A percentile compares a stretch with the other conserved stretches of the same genome.
These are phyloP conservation scores for Pseudolaguvia tuberculata DNA, from an alignment of 2,113 vertebrate genomes.

Conservation along the genomic window DNA sequence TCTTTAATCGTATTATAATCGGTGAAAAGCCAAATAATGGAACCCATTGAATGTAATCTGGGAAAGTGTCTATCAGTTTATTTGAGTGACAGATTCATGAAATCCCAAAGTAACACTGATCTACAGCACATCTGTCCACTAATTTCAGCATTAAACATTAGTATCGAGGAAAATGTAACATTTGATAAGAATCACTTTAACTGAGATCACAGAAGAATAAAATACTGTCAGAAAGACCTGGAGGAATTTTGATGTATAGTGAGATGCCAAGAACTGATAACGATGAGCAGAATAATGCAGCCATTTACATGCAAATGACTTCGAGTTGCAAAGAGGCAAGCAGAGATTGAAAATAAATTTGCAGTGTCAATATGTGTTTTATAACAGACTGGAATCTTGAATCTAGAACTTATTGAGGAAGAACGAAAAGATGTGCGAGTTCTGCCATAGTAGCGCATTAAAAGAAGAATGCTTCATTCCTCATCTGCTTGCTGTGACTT, in stretches of 20 bases:
- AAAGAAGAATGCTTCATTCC: background rate
- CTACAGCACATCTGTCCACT: constrained; percentile 19
- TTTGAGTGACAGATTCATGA: background rate
- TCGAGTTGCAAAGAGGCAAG: constrained; percentile 60
- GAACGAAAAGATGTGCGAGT: constrained; percentile 14
- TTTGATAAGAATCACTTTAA: background rate
- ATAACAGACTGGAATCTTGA: constrained; percentile 61
- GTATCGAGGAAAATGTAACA: background rate
- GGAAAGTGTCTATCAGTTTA: background rate
- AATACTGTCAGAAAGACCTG: background rate
- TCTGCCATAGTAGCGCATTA: background rate
- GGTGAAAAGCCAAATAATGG: background rate
- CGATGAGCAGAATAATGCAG: constrained; percentile 56
- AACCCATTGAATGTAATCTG: background rate
- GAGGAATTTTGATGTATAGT: constrained; percentile 45
- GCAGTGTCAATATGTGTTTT: constrained; percentile 64
- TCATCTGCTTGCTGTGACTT: background rate
- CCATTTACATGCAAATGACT: constrained; percentile 69
- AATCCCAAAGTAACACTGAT: background rate
- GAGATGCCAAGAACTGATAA: constrained; percentile 51
- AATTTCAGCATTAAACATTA: background rate
- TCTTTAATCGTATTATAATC: background rate
- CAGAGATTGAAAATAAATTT: constrained; percentile 36
- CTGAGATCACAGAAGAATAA: background rate
- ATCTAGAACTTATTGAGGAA: constrained; percentile 51